Evolutionary conservation across 2,113 vertebrate species (phyloP).

Genomic region (Aviceda subcristata): DNA sequence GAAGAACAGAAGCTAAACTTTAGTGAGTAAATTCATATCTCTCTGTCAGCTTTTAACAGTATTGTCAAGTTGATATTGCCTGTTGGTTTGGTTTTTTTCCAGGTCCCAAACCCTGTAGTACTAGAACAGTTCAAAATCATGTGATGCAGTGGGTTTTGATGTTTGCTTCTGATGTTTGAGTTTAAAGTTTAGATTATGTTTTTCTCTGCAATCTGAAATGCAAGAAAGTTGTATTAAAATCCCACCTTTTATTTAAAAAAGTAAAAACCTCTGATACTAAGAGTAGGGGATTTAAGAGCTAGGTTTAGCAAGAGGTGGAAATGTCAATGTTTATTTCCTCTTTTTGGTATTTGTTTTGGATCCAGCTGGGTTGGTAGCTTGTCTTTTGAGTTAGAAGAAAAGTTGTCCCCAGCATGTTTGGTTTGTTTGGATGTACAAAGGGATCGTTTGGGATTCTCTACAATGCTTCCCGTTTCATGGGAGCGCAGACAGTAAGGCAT

Average conservation of each 20-base stretch:
- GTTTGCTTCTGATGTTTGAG: neutral
- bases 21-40: neutral
- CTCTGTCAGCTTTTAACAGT: neutral
- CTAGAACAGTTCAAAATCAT: neutral
- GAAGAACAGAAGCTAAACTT: neutral
- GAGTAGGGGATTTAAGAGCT: neutral
- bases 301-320: neutral
- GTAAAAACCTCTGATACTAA: accelerated
- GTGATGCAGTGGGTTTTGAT: accelerated
- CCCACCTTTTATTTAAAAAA: neutral
- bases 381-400: neutral
- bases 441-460: neutral
- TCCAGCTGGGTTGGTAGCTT: neutral
- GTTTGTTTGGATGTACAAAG: slow-evolving; percentile 26
- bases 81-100: neutral
- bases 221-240: neutral
- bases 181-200: neutral
- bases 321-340: neutral
- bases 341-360: neutral
- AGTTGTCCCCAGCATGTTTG: neutral
- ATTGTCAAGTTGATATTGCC: neutral
- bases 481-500: slow-evolving; percentile 9
- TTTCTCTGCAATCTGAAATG: neutral
- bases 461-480: slow-evolving; percentile 23
- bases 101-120: neutral